These are phyloP conservation scores for Neogobius melanostomus DNA, from an alignment of 2,113 vertebrate genomes.

Conservation along the genomic window DNA sequence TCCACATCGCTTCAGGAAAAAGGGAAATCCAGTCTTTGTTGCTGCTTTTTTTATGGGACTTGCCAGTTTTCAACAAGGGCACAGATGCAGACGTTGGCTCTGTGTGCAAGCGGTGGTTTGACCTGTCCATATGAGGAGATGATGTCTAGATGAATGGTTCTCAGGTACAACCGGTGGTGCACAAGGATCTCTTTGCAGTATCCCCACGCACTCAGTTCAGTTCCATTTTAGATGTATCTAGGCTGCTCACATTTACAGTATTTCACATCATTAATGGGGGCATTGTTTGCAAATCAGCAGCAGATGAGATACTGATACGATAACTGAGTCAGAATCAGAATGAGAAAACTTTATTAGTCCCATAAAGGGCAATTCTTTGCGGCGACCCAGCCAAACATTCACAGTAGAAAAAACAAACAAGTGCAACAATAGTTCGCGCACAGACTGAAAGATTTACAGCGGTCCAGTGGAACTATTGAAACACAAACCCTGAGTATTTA, in stretches of 20 bases:
- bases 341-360: too few relatives aligned
- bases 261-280: conserved; percentile 3
- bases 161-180: too few relatives aligned
- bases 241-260: neutral
- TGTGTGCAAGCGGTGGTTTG: conserved; percentile 36
- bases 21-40: conserved; percentile 53
- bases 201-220: too few relatives aligned
- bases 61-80: conserved; percentile 33
- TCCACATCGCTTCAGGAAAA: conserved; percentile 43
- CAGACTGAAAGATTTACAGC: too few relatives aligned
- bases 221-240: conserved; percentile 7
- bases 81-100: neutral
- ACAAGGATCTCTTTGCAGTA: too few relatives aligned
- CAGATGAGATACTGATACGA: conserved; percentile 21
- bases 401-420: too few relatives aligned
- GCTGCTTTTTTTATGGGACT: conserved; percentile 37
- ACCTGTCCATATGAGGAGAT: conserved; percentile 58
- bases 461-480: too few relatives aligned
- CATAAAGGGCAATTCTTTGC: too few relatives aligned
- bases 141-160: neutral
- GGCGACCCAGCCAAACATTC: too few relatives aligned
- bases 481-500: too few relatives aligned
- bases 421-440: too few relatives aligned
- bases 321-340: conserved; percentile 7
- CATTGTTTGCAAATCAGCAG: conserved; percentile 21